Evolutionary conservation across 2,113 vertebrate species (phyloP).

Genomic region (Myrmophylax atrothorax): DNA sequence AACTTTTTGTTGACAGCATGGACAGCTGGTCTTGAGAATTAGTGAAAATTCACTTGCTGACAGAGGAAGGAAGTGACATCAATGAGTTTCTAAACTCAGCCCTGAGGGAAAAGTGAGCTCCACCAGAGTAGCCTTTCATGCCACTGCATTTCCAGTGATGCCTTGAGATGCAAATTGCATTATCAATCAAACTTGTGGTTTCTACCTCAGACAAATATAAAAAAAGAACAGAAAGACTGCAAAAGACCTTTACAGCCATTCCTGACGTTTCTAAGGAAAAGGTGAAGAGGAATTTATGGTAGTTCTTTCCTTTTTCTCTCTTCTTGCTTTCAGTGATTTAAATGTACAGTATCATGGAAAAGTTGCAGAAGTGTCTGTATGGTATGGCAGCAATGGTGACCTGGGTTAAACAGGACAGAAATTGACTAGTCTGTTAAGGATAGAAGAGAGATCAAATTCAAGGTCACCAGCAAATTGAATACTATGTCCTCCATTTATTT

Average conservation of each 20-base stretch:
- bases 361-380: not conserved
- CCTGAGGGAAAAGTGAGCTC: constrained; percentile 67
- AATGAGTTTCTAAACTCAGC: constrained; percentile 81
- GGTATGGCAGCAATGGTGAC: not conserved
- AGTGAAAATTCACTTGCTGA: constrained; percentile 83
- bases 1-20: constrained; percentile 84
- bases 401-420: constrained; percentile 18
- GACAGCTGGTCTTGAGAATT: constrained; percentile 85
- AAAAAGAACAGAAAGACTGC: not conserved
- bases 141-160: constrained; percentile 72
- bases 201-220: constrained; percentile 65
- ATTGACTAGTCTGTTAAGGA: not conserved
- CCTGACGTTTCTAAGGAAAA: constrained; percentile 24
- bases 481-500: constrained; percentile 7
- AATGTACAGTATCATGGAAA: not conserved
- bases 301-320: not conserved
- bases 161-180: constrained; percentile 76
- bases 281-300: not conserved
- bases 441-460: constrained; percentile 43
- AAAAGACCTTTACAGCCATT: constrained; percentile 26
- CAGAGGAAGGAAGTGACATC: constrained; percentile 87
- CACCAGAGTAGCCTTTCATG: constrained; percentile 76
- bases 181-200: constrained; percentile 73
- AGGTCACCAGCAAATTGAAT: constrained; percentile 50
- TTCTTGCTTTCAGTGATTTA: not conserved